Evolutionary conservation across 1,140 invertebrate genomes (phyloP).

Genomic region (Streblospio benedicti): DNA sequence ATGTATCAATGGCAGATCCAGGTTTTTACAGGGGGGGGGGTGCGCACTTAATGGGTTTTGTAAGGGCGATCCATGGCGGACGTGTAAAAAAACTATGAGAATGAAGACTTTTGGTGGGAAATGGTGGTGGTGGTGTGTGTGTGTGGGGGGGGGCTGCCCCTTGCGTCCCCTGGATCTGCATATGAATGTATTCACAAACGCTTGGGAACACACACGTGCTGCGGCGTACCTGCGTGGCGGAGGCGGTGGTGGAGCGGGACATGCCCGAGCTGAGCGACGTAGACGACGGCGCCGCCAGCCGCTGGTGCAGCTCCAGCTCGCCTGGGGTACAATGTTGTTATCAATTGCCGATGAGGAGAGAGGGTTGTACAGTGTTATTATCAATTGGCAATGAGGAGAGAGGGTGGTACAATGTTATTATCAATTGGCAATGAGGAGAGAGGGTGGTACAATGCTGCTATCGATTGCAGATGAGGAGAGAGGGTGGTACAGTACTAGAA

Average conservation of each 20-base stretch:
- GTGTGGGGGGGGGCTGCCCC: no score
- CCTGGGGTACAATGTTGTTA: background rate
- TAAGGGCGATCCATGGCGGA: no score
- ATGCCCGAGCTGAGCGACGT: conserved; percentile 31
- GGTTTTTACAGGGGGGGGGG: no score
- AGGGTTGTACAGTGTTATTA: background rate
- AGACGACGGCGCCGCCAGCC: conserved; percentile 28
- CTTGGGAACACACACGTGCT: no score
- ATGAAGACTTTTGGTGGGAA: no score
- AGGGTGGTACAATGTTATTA: background rate
- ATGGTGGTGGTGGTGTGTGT: no score
- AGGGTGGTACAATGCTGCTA: background rate
- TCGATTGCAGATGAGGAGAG: background rate
- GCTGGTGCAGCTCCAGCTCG: conserved; percentile 36
- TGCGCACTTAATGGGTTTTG: no score
- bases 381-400: background rate
- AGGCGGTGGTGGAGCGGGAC: conserved; percentile 32
- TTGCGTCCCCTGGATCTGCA: no score
- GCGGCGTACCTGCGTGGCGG: conserved; percentile 35
- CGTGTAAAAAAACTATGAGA: no score
- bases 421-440: background rate
- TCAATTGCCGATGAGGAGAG: background rate
- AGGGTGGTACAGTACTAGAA: background rate
- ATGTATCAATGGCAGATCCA: no score
- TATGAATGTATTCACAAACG: no score